Conservation (phyloP, 92 coral and sea anemone genomes). For the Actinostola sp. region DNA sequence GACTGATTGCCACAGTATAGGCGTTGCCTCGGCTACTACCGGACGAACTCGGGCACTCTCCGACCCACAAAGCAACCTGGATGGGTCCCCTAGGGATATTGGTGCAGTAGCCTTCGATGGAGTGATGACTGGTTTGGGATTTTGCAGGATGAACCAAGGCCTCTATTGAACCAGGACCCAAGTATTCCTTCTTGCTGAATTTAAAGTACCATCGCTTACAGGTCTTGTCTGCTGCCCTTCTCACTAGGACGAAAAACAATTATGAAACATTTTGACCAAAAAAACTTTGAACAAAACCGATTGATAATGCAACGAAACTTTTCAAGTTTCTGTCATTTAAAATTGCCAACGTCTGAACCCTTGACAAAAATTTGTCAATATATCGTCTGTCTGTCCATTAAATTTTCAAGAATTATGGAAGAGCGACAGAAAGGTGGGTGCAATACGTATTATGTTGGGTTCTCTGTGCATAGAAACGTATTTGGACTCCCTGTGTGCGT, state of each 20-base stretch:
- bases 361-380: too few species aligned
- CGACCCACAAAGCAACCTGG: slow-evolving; percentile 60
- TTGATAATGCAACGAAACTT: too few species aligned
- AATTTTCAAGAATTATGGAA: too few species aligned
- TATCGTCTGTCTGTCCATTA: too few species aligned
- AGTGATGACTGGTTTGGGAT: slow-evolving; percentile 24
- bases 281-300: too few species aligned
- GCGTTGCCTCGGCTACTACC: slow-evolving; percentile 9
- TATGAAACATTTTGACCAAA: too few species aligned
- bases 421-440: too few species aligned
- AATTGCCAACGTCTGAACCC: too few species aligned
- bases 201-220: slow-evolving; percentile 65
- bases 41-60: slow-evolving; percentile 32
- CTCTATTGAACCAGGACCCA: slow-evolving; percentile 41
- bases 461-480: too few species aligned
- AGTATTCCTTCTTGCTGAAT: slow-evolving; percentile 54
- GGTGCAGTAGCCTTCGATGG: slow-evolving; percentile 56
- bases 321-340: too few species aligned
- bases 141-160: slow-evolving; percentile 10
- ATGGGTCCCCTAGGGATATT: slow-evolving; percentile 35
- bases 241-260: slow-evolving; percentile 44
- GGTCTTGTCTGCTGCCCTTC: neutral
- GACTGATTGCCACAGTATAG: slow-evolving; percentile 44
- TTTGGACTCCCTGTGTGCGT: too few species aligned
- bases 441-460: too few species aligned